Conservation (phyloP, 2,113 vertebrate species). For the Pollimyrus isidori region DNA sequence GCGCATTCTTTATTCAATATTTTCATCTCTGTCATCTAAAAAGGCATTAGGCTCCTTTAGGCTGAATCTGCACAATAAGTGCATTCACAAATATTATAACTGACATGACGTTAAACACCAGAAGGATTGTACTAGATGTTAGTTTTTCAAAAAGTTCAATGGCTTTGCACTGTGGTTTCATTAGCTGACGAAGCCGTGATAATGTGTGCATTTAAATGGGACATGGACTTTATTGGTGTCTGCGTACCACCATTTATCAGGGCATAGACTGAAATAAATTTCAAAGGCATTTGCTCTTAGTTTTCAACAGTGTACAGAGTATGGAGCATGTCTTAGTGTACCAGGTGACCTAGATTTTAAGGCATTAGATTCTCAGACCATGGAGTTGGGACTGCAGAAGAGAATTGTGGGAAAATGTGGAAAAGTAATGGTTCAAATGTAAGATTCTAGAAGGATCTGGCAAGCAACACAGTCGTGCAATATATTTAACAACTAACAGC, state of each 20-base stretch:
- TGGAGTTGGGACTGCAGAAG: not conserved
- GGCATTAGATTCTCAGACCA: constrained; percentile 3
- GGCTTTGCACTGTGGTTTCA: not conserved
- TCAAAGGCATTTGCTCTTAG: not conserved
- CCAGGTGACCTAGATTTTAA: not conserved
- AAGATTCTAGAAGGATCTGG: not conserved
- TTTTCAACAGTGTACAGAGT: not conserved
- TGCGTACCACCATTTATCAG: not conserved
- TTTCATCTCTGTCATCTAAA: not conserved
- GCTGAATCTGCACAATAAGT: not conserved
- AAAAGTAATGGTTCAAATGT: not conserved
- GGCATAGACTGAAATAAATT: not conserved
- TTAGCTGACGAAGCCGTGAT: not conserved
- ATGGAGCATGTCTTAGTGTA: not conserved
- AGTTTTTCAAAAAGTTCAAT: not conserved
- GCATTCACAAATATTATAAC: not conserved
- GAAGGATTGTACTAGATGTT: not conserved
- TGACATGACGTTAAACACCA: not conserved
- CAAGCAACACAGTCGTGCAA: not conserved
- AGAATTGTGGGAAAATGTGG: not conserved
- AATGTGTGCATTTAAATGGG: not conserved
- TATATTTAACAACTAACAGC: not conserved
- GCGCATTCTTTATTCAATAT: not conserved
- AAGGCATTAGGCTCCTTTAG: not conserved
- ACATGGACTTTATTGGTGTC: not conserved